These are phyloP conservation scores for Sturmia bella DNA, from an alignment of 2,888 invertebrate genomes.

Conservation along the genomic window DNA sequence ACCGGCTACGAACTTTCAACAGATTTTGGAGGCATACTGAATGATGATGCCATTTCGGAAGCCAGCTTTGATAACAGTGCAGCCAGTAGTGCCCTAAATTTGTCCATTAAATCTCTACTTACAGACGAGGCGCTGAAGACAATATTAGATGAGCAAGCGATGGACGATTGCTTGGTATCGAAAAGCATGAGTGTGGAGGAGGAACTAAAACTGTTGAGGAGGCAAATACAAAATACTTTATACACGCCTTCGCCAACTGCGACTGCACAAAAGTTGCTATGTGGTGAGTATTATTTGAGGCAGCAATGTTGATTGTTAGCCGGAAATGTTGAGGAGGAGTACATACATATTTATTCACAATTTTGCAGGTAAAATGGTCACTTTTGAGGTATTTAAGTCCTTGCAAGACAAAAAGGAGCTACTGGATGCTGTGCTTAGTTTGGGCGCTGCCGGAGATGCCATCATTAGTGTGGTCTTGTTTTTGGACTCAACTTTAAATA, in stretches of 20 bases:
- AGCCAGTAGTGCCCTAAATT: constrained; percentile 74
- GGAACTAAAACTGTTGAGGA: constrained; percentile 79
- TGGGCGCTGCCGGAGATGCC: constrained; percentile 90
- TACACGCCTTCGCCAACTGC: constrained; percentile 78
- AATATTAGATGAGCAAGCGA: constrained; percentile 77
- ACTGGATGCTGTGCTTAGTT: constrained; percentile 87
- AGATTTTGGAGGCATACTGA: constrained; percentile 74
- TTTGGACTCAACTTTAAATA: constrained; percentile 88
- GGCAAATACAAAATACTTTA: constrained; percentile 77
- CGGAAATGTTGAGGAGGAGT: not conserved
- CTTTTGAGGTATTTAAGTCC: constrained; percentile 83
- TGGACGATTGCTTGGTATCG: constrained; percentile 77
- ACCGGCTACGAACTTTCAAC: constrained; percentile 73
- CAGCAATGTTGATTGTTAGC: not conserved
- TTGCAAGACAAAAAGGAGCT: constrained; percentile 87
- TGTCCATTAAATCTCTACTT: constrained; percentile 79
- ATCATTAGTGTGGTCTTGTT: constrained; percentile 87
- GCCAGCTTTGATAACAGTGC: constrained; percentile 79
- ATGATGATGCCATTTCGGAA: constrained; percentile 80
- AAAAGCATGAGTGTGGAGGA: constrained; percentile 80
- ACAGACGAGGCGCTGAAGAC: constrained; percentile 77
- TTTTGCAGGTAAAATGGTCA: constrained; percentile 79
- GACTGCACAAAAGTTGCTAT: constrained; percentile 80
- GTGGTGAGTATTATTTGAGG: constrained; percentile 77
- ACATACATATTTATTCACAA: not conserved